Percentiles rank a stretch among this genome's conserved stretches.
phyloP scores from a whole-genome alignment of 2,797 vertebrate genomes.

The Epinephelus malabaricus region DNA sequence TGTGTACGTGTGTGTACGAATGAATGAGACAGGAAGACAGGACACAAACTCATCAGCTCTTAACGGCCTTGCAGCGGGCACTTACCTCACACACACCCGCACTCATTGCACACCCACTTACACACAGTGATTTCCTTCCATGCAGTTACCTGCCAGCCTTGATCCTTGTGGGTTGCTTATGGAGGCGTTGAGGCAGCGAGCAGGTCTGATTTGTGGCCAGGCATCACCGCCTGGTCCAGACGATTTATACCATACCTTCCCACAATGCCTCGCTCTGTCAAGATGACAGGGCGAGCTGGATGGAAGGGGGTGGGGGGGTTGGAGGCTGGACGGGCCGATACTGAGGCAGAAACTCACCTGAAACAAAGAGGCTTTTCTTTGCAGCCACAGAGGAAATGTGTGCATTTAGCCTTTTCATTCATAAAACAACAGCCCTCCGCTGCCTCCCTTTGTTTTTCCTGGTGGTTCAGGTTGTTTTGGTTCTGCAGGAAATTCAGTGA shows the following conservation, averaged over 20 bases:
- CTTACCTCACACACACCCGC: constrained; percentile 14
- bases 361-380: constrained; percentile 79
- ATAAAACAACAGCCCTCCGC: constrained; percentile 38
- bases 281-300: constrained; percentile 27
- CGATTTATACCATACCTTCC: constrained; percentile 54
- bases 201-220: constrained; percentile 69
- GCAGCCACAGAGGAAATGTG: constrained; percentile 61
- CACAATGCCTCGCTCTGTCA: constrained; percentile 66
- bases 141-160: constrained; percentile 55
- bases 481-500: constrained; percentile 42
- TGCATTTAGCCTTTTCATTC: constrained; percentile 59
- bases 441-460: constrained; percentile 51
- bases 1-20: constrained; percentile 4
- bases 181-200: constrained; percentile 35
- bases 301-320: neutral
- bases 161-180: constrained; percentile 46
- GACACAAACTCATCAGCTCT: constrained; percentile 35
- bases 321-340: constrained; percentile 64
- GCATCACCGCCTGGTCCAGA: constrained; percentile 34
- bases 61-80: constrained; percentile 30
- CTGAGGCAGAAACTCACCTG: constrained; percentile 79
- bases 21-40: neutral
- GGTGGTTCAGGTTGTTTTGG: constrained; percentile 47
- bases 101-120: neutral
- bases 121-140: constrained; percentile 12